Evolutionary conservation across 2,113 vertebrate species (phyloP).

Genomic region (Azemiops feae): DNA sequence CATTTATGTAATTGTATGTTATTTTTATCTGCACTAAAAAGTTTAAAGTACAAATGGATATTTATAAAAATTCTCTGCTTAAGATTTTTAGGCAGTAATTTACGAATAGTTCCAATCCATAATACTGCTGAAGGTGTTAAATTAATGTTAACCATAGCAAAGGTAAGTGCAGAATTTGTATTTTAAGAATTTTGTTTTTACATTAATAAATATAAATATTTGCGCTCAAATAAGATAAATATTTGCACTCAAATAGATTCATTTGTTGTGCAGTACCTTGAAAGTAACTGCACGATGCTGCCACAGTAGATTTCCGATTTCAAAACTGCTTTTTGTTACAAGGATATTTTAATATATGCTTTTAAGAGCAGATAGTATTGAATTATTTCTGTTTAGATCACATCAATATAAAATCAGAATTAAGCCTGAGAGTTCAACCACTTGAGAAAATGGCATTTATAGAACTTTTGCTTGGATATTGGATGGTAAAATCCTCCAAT

Average conservation of each 20-base stretch:
- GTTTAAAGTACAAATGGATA: background rate
- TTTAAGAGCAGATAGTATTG: background rate
- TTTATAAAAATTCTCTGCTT: conserved; percentile 47
- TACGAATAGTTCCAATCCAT: conserved; percentile 83
- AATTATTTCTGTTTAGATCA: background rate
- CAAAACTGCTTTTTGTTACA: background rate
- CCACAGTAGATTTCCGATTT: background rate
- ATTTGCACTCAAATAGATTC: background rate
- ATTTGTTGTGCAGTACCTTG: background rate
- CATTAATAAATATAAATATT: background rate
- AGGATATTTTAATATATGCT: background rate
- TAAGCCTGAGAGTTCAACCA: background rate
- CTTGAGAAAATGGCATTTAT: background rate
- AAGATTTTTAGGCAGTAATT: conserved; percentile 87
- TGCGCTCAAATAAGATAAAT: background rate
- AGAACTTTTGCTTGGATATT: background rate
- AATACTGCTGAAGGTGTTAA: conserved; percentile 78
- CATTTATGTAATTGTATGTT: background rate
- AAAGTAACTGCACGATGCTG: background rate
- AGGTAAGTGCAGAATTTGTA: conserved; percentile 72
- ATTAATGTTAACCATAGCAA: conserved; percentile 87
- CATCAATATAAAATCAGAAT: background rate
- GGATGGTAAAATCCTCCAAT: background rate
- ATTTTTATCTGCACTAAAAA: background rate
- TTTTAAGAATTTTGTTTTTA: background rate